A percentile compares a stretch with the other conserved stretches of the same genome.
These are phyloP conservation scores for Amphiduros pacificus DNA, from an alignment of 2,888 invertebrate genomes.

Conservation along the genomic window DNA sequence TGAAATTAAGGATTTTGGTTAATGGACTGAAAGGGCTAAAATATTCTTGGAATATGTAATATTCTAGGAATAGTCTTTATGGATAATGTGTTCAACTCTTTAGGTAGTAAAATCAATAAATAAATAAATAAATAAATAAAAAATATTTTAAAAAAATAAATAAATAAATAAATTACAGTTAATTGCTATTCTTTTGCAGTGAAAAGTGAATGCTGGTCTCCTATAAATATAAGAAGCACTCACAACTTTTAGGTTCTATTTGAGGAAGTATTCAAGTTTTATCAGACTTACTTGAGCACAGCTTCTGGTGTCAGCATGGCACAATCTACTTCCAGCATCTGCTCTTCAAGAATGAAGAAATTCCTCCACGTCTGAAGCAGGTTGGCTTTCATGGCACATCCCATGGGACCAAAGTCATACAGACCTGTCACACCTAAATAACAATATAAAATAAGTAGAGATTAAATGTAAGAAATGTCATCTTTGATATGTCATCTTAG, in stretches of 20 bases:
- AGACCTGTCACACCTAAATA: constrained; percentile 71
- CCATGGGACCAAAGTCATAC: constrained; percentile 99
- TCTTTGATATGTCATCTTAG: no score
- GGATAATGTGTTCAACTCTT: no score
- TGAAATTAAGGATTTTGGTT: no score
- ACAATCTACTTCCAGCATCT: constrained; percentile 98
- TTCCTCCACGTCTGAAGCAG: constrained; percentile 91
- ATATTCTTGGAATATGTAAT: no score
- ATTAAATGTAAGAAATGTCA: no score
- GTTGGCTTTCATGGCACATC: constrained; percentile 96
- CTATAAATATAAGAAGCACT: no score
- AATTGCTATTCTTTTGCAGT: background rate
- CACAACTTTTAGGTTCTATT: no score
- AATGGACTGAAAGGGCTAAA: no score
- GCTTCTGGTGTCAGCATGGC: constrained; percentile 96
- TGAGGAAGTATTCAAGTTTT: no score
- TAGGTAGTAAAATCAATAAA: no score
- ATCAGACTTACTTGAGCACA: constrained; percentile 80
- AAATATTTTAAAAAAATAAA: background rate
- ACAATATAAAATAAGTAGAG: no score
- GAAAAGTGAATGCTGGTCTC: background rate
- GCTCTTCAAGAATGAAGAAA: constrained; percentile 94
- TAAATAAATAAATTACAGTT: background rate
- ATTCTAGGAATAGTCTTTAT: no score
- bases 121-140: background rate